These are phyloP conservation scores for Aplidium turbinatum DNA, from an alignment of 23 tunicate species.

Conservation along the genomic window DNA sequence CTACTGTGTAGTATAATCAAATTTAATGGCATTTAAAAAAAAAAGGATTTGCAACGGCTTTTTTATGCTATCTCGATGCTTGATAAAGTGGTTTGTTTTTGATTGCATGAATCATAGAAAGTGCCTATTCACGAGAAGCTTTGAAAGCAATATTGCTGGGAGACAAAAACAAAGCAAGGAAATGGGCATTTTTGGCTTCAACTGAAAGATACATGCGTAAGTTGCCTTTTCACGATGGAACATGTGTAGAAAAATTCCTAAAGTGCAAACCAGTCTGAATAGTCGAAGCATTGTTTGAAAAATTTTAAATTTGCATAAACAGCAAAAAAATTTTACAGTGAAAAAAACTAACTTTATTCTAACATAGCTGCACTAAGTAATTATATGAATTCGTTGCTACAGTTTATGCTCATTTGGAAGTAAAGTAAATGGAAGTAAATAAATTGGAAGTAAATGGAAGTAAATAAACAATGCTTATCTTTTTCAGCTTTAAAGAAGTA, in stretches of 20 bases:
- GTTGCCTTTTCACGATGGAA: too few relatives aligned
- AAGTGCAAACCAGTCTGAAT: too few relatives aligned
- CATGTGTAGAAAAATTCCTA: too few relatives aligned
- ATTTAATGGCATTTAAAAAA: too few relatives aligned
- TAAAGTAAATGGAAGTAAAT: not conserved
- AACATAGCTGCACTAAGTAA: not conserved
- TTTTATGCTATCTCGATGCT: too few relatives aligned
- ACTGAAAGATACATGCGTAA: conserved; percentile 35
- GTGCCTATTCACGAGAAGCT: conserved; percentile 34
- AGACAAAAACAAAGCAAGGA: conserved; percentile 41
- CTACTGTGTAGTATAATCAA: too few relatives aligned
- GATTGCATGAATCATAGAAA: conserved; percentile 26
- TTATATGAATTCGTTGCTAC: not conserved
- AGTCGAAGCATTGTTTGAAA: too few relatives aligned
- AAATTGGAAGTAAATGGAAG: conserved; percentile 9
- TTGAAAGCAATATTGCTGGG: conserved; percentile 65
- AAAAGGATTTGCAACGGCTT: too few relatives aligned
- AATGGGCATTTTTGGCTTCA: conserved; percentile 62
- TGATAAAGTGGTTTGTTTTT: too few relatives aligned
- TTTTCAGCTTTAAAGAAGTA: conserved; percentile 41
- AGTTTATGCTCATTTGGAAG: not conserved
- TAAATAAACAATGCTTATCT: not conserved
- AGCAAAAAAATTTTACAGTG: too few relatives aligned
- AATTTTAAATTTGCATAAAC: too few relatives aligned
- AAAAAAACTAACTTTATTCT: not conserved